Base-by-base conservation (phyloP, 2,113 vertebrate genomes). In the Eurypyga helias region DNA sequence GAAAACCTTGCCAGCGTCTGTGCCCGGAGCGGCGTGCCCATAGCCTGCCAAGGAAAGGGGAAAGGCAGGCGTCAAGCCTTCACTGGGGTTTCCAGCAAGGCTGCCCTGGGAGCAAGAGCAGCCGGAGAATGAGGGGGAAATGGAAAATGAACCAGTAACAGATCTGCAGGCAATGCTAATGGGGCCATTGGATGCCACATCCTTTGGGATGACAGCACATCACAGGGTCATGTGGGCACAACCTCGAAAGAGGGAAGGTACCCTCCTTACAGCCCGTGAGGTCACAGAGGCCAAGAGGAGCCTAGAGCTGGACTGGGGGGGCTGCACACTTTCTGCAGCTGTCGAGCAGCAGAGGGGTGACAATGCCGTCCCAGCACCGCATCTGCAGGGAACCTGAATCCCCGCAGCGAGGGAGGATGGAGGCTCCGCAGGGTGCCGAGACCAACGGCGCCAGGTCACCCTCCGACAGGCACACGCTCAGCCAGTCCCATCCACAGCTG, bases 1-100 rank as follows among this genome's bases (percentile, higher is more conserved):
- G 98, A 99, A 99, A 33, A 99, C 98, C 96, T 99, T 99, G 71
- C 99, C 99, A 3, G 99, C 99, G 0, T 99, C 99, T 0, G 99
- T 99, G 78, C 99, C 99, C 0, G 99, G 99, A 9, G 99, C 99
- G 2, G 99, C 99, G 4, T 99, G 99, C 26, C 99, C 99, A 38
- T 99, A 99, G 93, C 99, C 99, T 99, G 97, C 1, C 46, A 83
- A 91, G 93, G 83, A 88, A 76, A 92, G 33, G 34, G 83, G 55
- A 55, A 36, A 87, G 52, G 69, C 26, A 1, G 26, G 62, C 0
- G 0, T 90, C 61, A 92, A 23, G 23, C 23, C 38, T 14, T 60
- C 43, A 2, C 17, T 34, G 33, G 38, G 38, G 16, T 28, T 92
- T 51, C 67, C 43, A 81, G 51, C 18, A 36, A 58, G 52, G 64